Evolutionary conservation across 2,113 vertebrate species (phyloP).

Genomic region (Heterocephalus glaber): DNA sequence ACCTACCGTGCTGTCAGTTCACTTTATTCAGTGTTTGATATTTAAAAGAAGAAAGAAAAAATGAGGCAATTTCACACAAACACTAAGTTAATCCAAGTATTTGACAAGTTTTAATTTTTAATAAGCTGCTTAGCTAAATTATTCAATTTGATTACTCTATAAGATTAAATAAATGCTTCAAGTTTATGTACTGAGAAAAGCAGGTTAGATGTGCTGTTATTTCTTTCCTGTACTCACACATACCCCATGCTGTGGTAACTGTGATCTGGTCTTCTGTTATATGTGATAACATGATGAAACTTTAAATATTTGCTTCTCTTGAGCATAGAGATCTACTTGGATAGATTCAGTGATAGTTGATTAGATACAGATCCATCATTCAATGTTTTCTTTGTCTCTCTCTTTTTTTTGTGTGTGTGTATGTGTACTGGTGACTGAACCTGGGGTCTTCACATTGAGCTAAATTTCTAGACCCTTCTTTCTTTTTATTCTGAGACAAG

Average conservation of each 20-base stretch:
- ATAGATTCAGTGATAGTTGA: neutral
- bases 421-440: neutral
- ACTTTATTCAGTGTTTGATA: neutral
- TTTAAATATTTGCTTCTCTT: slow-evolving; percentile 35
- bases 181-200: neutral
- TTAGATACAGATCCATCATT: neutral
- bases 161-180: neutral
- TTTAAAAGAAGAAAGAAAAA: slow-evolving; percentile 3
- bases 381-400: neutral
- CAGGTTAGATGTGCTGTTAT: neutral
- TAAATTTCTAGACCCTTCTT: neutral
- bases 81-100: neutral
- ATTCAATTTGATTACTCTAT: neutral
- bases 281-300: neutral
- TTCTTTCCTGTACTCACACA: neutral
- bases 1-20: neutral
- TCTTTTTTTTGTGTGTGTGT: too few relatives aligned
- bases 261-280: neutral
- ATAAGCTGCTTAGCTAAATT: neutral
- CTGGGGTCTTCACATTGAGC: neutral
- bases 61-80: neutral
- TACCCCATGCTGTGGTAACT: neutral
- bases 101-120: slow-evolving; percentile 2
- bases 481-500: neutral
- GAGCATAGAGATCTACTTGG: neutral